Evolutionary conservation across 2,888 invertebrate species (phyloP).

Genomic region (Lingula anatina): DNA sequence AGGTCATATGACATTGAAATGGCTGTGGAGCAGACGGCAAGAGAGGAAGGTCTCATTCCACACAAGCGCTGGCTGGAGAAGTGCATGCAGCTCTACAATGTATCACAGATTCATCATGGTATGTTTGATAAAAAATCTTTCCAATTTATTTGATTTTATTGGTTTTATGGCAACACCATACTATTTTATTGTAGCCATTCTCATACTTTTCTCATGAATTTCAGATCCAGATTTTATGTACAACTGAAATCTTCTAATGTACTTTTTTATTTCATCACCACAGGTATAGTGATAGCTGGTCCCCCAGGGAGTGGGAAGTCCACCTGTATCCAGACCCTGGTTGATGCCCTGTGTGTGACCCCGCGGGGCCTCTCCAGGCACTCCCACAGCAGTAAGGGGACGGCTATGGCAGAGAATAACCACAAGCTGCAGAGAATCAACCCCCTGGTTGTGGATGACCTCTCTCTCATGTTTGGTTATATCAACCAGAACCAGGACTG

Average conservation of each 20-base stretch:
- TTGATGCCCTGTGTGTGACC: constrained; percentile 40
- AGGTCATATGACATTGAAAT: constrained; percentile 33
- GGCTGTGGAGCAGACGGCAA: constrained; percentile 30
- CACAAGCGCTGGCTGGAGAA: constrained; percentile 48
- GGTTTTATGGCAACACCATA: neutral
- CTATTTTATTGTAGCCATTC: neutral
- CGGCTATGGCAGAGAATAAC: constrained; percentile 28
- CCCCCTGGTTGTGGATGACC: constrained; percentile 48
- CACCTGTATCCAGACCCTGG: constrained; percentile 43
- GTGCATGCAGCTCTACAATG: constrained; percentile 44
- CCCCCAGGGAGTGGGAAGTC: constrained; percentile 51
- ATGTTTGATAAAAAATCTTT: constrained; percentile 4
- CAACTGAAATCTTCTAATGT: too few species aligned
- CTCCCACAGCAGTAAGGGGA: constrained; percentile 22
- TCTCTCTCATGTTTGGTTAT: constrained; percentile 45
- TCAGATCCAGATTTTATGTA: too few species aligned
- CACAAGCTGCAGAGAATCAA: constrained; percentile 49
- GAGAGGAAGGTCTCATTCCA: constrained; percentile 36
- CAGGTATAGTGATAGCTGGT: constrained; percentile 50
- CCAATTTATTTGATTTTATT: neutral
- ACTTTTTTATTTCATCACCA: too few species aligned
- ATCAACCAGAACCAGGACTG: constrained; percentile 46
- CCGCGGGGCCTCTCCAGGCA: constrained; percentile 29
- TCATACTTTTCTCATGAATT: too few species aligned
- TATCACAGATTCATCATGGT: constrained; percentile 48